Conservation (phyloP, 2,797 vertebrate species). For the Bovichtus diacanthus region DNA sequence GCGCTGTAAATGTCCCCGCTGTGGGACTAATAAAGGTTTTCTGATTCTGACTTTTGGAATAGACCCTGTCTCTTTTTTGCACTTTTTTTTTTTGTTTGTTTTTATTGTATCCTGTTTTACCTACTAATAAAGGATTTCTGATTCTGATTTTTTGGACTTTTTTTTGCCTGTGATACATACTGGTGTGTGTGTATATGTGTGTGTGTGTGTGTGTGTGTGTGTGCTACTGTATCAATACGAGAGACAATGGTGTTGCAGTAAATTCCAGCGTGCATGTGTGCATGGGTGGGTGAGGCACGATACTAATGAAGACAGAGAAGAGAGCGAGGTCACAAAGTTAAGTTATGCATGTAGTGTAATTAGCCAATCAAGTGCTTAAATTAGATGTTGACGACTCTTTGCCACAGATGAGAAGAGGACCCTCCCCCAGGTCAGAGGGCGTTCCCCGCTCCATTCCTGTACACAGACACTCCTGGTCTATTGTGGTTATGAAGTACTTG, state of each 20-base stretch:
- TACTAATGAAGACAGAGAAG: slow-evolving; percentile 48
- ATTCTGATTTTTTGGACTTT: too few relatives aligned
- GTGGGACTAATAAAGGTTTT: too few relatives aligned
- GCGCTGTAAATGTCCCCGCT: too few relatives aligned
- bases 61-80: background rate
- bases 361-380: slow-evolving; percentile 77
- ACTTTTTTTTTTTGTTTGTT: too few relatives aligned
- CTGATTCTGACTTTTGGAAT: too few relatives aligned
- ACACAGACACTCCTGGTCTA: background rate
- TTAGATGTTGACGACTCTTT: slow-evolving; percentile 76
- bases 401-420: slow-evolving; percentile 54
- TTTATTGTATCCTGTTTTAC: too few relatives aligned
- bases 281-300: slow-evolving; percentile 6
- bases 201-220: background rate
- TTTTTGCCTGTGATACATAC: background rate
- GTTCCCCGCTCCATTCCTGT: slow-evolving; percentile 3
- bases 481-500: slow-evolving; percentile 6
- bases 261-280: background rate
- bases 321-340: slow-evolving; percentile 54
- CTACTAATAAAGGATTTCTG: too few relatives aligned
- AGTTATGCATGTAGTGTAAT: slow-evolving; percentile 83
- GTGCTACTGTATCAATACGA: background rate
- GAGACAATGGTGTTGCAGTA: slow-evolving; percentile 4
- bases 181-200: background rate
- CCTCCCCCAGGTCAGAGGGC: slow-evolving; percentile 45